Percentiles rank a stretch among this genome's conserved stretches.
Conservation (phyloP, 1,140 invertebrate species). For the Heliconius melpomene region DNA sequence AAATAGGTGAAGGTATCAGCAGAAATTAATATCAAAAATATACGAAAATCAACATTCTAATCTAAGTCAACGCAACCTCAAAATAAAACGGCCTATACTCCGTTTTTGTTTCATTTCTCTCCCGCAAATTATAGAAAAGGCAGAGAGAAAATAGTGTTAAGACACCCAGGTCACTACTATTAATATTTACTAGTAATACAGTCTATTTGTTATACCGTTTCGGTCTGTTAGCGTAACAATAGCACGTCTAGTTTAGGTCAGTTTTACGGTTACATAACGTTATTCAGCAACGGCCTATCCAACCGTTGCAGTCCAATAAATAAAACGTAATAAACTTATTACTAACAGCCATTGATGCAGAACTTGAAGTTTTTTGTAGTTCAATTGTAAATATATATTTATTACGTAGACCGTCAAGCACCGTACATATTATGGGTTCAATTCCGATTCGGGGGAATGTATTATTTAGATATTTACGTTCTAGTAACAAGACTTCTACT, state of each 20-base stretch:
- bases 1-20: too few relatives aligned
- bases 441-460: too few relatives aligned
- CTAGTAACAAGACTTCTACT: too few relatives aligned
- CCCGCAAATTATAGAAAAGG: too few relatives aligned
- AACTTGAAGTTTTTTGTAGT: neutral
- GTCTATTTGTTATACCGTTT: neutral
- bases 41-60: too few relatives aligned
- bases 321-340: constrained; percentile 2
- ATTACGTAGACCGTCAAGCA: too few relatives aligned
- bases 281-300: neutral
- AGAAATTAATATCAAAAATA: too few relatives aligned
- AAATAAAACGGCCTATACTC: too few relatives aligned
- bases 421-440: too few relatives aligned
- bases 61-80: too few relatives aligned
- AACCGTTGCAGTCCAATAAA: neutral
- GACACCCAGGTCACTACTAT: neutral
- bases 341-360: neutral
- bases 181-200: neutral
- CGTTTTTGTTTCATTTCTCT: too few relatives aligned
- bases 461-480: too few relatives aligned
- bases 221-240: neutral
- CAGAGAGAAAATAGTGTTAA: neutral
- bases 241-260: neutral
- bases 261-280: constrained; percentile 10
- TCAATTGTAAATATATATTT: neutral